A percentile compares a stretch with the other conserved stretches of the same genome.
phyloP scores from a whole-genome alignment of 2,888 invertebrate species.

The Trissoscelio sp. region DNA sequence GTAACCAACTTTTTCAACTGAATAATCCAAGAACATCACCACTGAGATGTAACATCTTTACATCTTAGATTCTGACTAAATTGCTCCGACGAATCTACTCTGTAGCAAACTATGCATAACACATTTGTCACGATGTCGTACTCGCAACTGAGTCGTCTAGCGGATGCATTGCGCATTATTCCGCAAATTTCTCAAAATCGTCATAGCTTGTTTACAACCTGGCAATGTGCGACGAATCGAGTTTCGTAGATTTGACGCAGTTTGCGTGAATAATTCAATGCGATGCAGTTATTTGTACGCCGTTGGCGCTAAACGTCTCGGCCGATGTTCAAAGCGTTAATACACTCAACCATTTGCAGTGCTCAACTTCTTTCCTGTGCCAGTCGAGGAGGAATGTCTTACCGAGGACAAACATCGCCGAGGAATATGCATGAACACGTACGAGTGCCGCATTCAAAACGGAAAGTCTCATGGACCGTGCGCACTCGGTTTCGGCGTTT shows the following conservation, averaged over 20 bases:
- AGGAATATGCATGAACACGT: constrained; percentile 92
- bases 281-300: constrained; percentile 31
- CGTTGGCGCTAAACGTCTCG: constrained; percentile 26
- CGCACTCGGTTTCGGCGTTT: constrained; percentile 93
- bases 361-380: constrained; percentile 92
- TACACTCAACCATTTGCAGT: constrained; percentile 84
- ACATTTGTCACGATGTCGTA: constrained; percentile 37
- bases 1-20: no score
- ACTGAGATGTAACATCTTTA: not conserved
- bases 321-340: constrained; percentile 52
- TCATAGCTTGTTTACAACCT: constrained; percentile 49
- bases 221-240: constrained; percentile 26
- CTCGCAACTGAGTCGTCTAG: constrained; percentile 29
- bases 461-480: constrained; percentile 90
- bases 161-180: constrained; percentile 37
- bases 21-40: not conserved
- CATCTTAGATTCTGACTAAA: constrained; percentile 9
- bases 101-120: constrained; percentile 41
- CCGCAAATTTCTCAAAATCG: constrained; percentile 43
- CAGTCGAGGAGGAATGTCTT: constrained; percentile 91
- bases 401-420: constrained; percentile 88
- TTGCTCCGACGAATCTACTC: constrained; percentile 8
- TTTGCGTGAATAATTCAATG: constrained; percentile 54
- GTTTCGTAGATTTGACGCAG: constrained; percentile 40
- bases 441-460: constrained; percentile 91